A percentile compares a stretch with the other conserved stretches of the same genome.
Evolutionary conservation across 2,888 invertebrate genomes (phyloP).

Genomic region (Scelioninae gen. 1): DNA sequence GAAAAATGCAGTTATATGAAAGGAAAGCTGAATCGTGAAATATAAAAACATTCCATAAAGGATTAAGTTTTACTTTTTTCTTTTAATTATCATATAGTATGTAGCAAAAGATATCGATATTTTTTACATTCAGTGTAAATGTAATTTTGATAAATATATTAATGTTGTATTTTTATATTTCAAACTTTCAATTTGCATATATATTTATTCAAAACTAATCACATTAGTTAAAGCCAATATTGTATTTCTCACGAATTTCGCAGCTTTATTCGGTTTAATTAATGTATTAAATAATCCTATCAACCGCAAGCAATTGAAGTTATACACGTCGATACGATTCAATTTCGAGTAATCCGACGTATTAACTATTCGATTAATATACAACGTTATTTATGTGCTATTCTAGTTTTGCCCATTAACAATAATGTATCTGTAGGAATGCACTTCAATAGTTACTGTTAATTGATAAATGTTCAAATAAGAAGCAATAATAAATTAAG

Average conservation of each 20-base stretch:
- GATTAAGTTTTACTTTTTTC: too few relatives aligned
- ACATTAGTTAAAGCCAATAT: neutral
- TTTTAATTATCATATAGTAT: too few relatives aligned
- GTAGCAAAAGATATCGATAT: too few relatives aligned
- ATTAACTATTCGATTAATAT: conserved; percentile 5
- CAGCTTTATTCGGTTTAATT: neutral
- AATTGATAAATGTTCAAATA: conserved; percentile 9
- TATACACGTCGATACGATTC: neutral
- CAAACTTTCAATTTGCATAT: neutral
- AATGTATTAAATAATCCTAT: neutral
- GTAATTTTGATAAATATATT: too few relatives aligned
- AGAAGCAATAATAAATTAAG: conserved; percentile 3
- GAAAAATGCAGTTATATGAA: neutral
- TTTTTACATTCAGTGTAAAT: too few relatives aligned
- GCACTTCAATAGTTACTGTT: conserved; percentile 1
- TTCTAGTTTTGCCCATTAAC: conserved; percentile 1
- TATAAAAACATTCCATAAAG: too few relatives aligned
- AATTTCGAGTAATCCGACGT: neutral
- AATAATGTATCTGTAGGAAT: neutral
- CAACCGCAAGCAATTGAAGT: neutral
- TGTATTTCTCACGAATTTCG: neutral
- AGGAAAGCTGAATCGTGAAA: too few relatives aligned
- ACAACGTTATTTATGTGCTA: conserved; percentile 1
- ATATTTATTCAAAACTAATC: neutral
- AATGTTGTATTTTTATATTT: too few relatives aligned